Conservation (phyloP, 2,797 vertebrate species). For the Pangasius djambal region DNA sequence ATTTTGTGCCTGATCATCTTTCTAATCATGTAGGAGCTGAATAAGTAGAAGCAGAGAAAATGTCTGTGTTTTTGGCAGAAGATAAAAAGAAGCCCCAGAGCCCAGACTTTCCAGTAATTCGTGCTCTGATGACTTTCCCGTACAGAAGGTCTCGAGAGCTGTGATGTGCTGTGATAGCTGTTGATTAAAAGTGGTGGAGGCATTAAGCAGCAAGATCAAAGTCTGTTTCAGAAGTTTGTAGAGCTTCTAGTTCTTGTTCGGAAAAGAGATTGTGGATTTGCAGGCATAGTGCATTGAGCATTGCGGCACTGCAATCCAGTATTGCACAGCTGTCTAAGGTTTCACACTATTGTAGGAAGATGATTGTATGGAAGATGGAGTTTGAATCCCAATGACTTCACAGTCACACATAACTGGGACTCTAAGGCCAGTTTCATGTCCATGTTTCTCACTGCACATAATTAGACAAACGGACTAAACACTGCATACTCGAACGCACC, state of each 20-base stretch:
- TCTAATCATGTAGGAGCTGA: slow-evolving; percentile 15
- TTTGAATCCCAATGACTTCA: background rate
- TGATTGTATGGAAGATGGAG: background rate
- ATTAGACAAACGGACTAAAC: background rate
- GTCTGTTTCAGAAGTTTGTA: slow-evolving; percentile 33
- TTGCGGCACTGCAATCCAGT: background rate
- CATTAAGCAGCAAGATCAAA: slow-evolving; percentile 42
- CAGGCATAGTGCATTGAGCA: background rate
- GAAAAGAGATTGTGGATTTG: background rate
- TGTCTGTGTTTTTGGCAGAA: slow-evolving; percentile 29
- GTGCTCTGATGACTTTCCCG: slow-evolving; percentile 33
- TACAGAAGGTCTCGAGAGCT: slow-evolving; percentile 11
- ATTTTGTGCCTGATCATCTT: slow-evolving; percentile 24
- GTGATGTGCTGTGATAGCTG: slow-evolving; percentile 23
- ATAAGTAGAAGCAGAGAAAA: background rate
- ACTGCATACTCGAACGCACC: background rate
- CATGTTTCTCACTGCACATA: background rate
- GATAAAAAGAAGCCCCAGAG: slow-evolving; percentile 39
- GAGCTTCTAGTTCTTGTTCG: background rate
- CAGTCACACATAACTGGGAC: background rate
- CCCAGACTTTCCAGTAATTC: slow-evolving; percentile 32
- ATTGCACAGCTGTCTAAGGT: background rate
- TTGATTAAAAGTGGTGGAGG: slow-evolving; percentile 47
- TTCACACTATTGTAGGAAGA: background rate
- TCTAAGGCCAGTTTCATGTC: background rate